These are phyloP conservation scores for Lordiphosa fenestrarum DNA, from an alignment of 2,888 invertebrate species.

Conservation along the genomic window DNA sequence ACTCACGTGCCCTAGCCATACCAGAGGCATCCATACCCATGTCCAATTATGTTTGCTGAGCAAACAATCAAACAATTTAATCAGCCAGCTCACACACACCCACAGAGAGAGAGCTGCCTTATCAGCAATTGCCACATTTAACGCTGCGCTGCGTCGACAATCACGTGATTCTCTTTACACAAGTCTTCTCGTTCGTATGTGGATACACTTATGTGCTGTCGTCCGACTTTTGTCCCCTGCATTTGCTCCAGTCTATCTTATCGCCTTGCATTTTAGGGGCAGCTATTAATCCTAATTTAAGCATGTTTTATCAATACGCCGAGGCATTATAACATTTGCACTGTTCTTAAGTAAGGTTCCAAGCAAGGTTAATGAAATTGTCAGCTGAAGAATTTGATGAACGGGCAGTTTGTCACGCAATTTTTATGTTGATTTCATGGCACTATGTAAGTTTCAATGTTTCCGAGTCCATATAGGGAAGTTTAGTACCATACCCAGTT, in stretches of 20 bases:
- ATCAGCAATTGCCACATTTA: slow-evolving; percentile 56
- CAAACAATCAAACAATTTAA: slow-evolving; percentile 60
- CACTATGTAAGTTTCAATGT: too few species aligned
- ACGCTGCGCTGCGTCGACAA: slow-evolving; percentile 23
- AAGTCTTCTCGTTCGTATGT: slow-evolving; percentile 2
- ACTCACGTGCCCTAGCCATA: slow-evolving; percentile 12
- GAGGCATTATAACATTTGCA: slow-evolving; percentile 13
- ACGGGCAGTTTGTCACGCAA: too few species aligned
- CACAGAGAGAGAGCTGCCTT: slow-evolving; percentile 16
- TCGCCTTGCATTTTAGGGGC: slow-evolving; percentile 24
- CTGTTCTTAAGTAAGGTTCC: slow-evolving; percentile 8
- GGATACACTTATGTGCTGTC: slow-evolving; percentile 4
- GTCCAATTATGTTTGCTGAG: slow-evolving; percentile 42
- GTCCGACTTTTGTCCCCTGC: slow-evolving; percentile 29
- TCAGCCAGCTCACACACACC: slow-evolving; percentile 24
- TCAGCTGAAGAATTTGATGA: background rate
- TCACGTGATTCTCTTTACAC: slow-evolving; percentile 48
- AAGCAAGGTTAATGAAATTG: slow-evolving; percentile 23
- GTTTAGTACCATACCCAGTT: too few species aligned
- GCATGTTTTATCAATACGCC: slow-evolving; percentile 5
- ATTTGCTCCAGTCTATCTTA: slow-evolving; percentile 20
- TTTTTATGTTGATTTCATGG: too few species aligned
- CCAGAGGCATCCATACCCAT: slow-evolving; percentile 19
- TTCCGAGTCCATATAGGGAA: too few species aligned
- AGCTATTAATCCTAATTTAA: slow-evolving; percentile 33